These are phyloP conservation scores for Pterostichus niger DNA, from an alignment of 2,888 invertebrate species.

Conservation along the genomic window DNA sequence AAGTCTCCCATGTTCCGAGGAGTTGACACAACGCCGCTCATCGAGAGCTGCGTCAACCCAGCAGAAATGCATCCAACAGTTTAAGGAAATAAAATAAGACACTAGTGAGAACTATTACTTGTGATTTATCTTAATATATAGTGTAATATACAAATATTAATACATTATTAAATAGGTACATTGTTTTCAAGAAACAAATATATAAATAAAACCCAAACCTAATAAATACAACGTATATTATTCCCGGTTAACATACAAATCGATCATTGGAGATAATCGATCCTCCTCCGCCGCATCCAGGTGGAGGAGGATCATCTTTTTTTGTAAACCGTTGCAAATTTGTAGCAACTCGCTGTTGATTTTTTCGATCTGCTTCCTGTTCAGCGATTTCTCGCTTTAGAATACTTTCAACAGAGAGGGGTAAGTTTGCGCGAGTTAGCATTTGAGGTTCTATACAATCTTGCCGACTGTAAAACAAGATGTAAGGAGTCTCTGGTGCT, in stretches of 20 bases:
- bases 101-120: constrained; percentile 61
- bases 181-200: constrained; percentile 59
- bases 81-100: constrained; percentile 58
- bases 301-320: constrained; percentile 79
- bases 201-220: constrained; percentile 65
- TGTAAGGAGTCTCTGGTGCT: constrained; percentile 90
- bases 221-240: constrained; percentile 58
- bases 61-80: constrained; percentile 56
- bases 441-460: constrained; percentile 73
- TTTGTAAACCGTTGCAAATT: constrained; percentile 73
- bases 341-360: constrained; percentile 70
- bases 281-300: constrained; percentile 78
- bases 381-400: constrained; percentile 73
- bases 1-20: constrained; percentile 68
- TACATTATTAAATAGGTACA: constrained; percentile 66
- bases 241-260: constrained; percentile 74
- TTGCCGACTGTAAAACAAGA: constrained; percentile 85
- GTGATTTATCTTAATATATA: constrained; percentile 66
- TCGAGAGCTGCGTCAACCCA: constrained; percentile 57
- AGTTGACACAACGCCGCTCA: constrained; percentile 59
- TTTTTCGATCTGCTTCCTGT: constrained; percentile 72
- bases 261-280: constrained; percentile 74
- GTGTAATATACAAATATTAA: constrained; percentile 67
- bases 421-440: constrained; percentile 72
- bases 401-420: constrained; percentile 72